These are phyloP conservation scores for Tetragnatha versicolor DNA, from an alignment of 1,140 invertebrate genomes.

Conservation along the genomic window DNA sequence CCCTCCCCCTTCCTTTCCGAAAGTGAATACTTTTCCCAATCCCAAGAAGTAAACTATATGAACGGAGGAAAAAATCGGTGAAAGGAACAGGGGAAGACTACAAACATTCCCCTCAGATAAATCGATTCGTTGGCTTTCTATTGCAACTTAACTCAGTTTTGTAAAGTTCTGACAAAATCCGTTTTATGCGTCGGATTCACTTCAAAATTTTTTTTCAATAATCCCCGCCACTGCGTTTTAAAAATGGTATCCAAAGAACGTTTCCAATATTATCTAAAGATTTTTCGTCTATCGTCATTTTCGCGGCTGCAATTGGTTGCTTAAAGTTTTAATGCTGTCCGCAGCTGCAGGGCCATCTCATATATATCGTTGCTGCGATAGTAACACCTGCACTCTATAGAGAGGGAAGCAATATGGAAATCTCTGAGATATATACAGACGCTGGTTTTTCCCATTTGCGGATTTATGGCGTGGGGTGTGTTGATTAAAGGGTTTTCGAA, in stretches of 20 bases:
- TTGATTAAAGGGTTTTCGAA: no score
- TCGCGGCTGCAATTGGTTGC: slow-evolving; percentile 1
- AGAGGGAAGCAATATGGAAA: no score
- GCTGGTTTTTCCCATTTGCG: no score
- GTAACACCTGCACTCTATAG: slow-evolving; percentile 1
- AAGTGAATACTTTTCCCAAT: background rate
- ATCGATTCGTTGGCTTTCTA: slow-evolving; percentile 1
- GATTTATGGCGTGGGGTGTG: no score
- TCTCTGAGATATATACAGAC: no score
- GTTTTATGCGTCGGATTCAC: background rate
- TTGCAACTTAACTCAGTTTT: background rate
- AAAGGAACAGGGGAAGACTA: background rate
- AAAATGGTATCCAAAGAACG: background rate
- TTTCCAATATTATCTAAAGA: slow-evolving; percentile 6
- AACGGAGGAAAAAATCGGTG: background rate
- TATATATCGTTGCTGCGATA: background rate
- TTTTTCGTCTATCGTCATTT: background rate
- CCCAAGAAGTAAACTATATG: background rate
- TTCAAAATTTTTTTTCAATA: slow-evolving; percentile 1
- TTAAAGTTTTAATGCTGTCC: background rate
- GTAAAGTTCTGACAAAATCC: background rate
- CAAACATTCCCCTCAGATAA: background rate
- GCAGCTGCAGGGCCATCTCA: background rate
- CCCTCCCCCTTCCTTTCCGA: background rate
- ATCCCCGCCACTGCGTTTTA: background rate